A percentile compares a stretch with the other conserved stretches of the same genome.
These are phyloP conservation scores for Nematopogon swammerdamellus DNA, from an alignment of 2,888 invertebrate genomes.

Conservation along the genomic window DNA sequence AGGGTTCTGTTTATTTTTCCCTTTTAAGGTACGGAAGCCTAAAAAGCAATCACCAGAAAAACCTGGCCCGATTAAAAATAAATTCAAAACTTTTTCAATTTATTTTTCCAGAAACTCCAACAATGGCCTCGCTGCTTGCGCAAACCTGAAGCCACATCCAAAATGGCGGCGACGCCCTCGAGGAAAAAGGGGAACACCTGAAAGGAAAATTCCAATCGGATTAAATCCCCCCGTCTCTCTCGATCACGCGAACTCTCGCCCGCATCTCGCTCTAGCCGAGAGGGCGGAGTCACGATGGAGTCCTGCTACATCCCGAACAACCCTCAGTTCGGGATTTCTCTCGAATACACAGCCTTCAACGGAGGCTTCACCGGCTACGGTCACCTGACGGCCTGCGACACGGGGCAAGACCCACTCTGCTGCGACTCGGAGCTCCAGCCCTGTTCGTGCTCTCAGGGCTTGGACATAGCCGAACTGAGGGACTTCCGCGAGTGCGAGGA, in stretches of 20 bases:
- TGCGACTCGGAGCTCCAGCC: conserved; percentile 41
- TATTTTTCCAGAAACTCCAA: no score
- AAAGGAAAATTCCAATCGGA: no score
- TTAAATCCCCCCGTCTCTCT: no score
- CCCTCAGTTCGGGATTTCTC: conserved; percentile 60
- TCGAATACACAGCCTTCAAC: conserved; percentile 36
- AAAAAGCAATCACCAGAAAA: no score
- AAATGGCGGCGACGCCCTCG: conserved; percentile 3
- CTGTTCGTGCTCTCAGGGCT: conserved; percentile 31
- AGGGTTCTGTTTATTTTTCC: no score
- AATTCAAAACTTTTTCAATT: no score
- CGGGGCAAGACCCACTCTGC: conserved; percentile 28
- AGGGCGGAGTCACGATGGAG: conserved; percentile 50
- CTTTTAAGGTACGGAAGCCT: no score
- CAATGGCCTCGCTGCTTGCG: no score
- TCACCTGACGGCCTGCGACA: conserved; percentile 26
- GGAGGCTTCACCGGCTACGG: conserved; percentile 19
- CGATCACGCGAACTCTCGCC: no score
- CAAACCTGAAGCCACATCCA: not conserved
- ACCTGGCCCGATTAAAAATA: no score
- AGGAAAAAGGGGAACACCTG: no score
- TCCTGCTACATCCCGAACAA: conserved; percentile 64
- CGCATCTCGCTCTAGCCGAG: no score
- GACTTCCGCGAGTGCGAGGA: conserved; percentile 32
- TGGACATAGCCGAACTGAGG: conserved; percentile 27